phyloP scores from a whole-genome alignment of 2,888 invertebrate genomes.

The Entomobrya multifasciata region DNA sequence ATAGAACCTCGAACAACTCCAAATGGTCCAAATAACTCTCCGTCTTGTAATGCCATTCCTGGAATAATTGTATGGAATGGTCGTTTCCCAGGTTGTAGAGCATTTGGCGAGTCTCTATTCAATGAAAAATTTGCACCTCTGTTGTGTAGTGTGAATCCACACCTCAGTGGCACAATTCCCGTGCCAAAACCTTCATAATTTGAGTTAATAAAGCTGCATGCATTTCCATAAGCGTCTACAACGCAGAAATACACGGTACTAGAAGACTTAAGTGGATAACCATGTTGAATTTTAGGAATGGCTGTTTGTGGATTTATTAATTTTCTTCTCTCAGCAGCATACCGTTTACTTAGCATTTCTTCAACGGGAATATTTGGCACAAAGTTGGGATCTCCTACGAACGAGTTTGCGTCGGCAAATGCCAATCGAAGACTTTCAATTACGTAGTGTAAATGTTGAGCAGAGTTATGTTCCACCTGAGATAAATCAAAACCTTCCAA shows the following conservation, averaged over 20 bases:
- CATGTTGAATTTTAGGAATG: conserved; percentile 72
- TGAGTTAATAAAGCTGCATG: conserved; percentile 82
- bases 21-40: conserved; percentile 76
- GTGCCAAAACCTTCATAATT: conserved; percentile 81
- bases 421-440: conserved; percentile 81
- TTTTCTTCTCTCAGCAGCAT: conserved; percentile 80
- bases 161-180: conserved; percentile 81
- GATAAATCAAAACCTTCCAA: conserved; percentile 81
- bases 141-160: conserved; percentile 81
- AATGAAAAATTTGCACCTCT: conserved; percentile 78
- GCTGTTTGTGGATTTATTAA: conserved; percentile 79
- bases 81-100: conserved; percentile 76
- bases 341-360: conserved; percentile 80
- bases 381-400: conserved; percentile 81
- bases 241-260: conserved; percentile 82
- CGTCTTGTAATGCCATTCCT: conserved; percentile 77
- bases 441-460: conserved; percentile 81
- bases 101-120: conserved; percentile 71
- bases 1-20: conserved; percentile 76
- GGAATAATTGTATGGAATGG: conserved; percentile 79
- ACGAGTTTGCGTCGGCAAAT: conserved; percentile 81
- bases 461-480: conserved; percentile 81
- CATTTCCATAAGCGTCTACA: conserved; percentile 81
- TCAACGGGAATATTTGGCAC: conserved; percentile 80
- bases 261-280: conserved; percentile 74